Conservation (phyloP, 2,888 invertebrate species). For the Thysanoteuthis rhombus region DNA sequence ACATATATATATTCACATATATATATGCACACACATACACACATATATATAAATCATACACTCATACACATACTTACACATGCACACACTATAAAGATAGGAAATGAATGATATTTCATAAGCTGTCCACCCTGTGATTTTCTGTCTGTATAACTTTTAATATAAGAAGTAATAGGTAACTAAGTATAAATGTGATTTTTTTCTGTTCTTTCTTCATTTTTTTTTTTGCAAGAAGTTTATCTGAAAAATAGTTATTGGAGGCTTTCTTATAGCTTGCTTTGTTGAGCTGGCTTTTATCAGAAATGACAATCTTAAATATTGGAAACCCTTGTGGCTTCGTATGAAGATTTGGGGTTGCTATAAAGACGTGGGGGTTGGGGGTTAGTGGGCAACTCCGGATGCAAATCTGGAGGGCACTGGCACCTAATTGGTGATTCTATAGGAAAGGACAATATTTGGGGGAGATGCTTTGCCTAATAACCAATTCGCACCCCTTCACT, state of each 20-base stretch:
- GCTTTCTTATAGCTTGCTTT: conserved; percentile 12
- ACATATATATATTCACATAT: background rate
- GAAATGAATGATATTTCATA: too few relatives aligned
- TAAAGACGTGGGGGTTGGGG: background rate
- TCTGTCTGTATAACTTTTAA: too few relatives aligned
- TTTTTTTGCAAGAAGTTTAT: background rate
- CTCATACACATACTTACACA: background rate
- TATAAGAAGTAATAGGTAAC: too few relatives aligned
- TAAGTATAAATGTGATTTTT: too few relatives aligned
- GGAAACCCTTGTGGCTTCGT: background rate
- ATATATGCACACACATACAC: too few relatives aligned
- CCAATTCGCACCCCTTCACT: background rate
- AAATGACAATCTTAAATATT: background rate
- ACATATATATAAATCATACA: background rate
- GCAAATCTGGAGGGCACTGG: background rate
- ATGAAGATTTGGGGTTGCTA: background rate
- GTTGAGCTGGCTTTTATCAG: conserved; percentile 12
- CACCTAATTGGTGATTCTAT: conserved; percentile 12
- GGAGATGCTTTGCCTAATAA: background rate
- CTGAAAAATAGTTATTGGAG: background rate
- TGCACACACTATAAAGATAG: too few relatives aligned
- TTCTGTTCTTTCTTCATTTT: background rate
- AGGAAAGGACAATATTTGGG: conserved; percentile 12
- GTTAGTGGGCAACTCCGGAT: background rate
- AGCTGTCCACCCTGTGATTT: too few relatives aligned